Percentiles rank a stretch among this genome's conserved stretches.
phyloP scores from a whole-genome alignment of 1,140 invertebrate species.

The Phenacoccus solenopsis region DNA sequence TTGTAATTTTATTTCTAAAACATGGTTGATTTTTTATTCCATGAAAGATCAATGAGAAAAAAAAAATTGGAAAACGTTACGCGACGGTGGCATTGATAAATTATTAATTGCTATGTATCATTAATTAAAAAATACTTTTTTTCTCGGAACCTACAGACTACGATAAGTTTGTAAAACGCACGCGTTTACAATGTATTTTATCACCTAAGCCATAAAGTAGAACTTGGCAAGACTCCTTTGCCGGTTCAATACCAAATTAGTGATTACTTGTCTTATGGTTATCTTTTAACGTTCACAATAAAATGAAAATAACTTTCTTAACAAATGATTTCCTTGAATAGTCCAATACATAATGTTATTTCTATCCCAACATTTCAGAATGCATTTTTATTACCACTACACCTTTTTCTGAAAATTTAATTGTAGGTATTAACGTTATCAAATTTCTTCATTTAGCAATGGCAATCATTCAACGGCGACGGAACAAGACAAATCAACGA shows the following conservation, averaged over 20 bases:
- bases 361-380: too few relatives aligned
- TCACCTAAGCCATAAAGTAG: background rate
- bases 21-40: too few relatives aligned
- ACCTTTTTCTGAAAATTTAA: too few relatives aligned
- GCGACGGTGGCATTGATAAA: too few relatives aligned
- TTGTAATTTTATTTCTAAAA: too few relatives aligned
- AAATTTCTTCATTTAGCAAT: background rate
- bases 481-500: background rate
- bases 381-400: too few relatives aligned
- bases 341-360: too few relatives aligned
- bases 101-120: background rate
- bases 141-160: background rate
- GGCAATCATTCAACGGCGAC: background rate
- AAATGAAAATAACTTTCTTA: background rate
- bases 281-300: background rate
- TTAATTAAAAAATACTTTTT: background rate
- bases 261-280: background rate
- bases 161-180: background rate
- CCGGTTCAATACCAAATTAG: background rate
- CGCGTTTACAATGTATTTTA: background rate
- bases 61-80: too few relatives aligned
- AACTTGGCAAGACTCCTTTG: background rate
- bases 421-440: background rate
- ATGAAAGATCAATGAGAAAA: too few relatives aligned
- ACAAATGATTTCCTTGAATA: background rate